These are phyloP conservation scores for Siniperca obscura DNA, from an alignment of 2,797 vertebrate genomes.

Conservation along the genomic window DNA sequence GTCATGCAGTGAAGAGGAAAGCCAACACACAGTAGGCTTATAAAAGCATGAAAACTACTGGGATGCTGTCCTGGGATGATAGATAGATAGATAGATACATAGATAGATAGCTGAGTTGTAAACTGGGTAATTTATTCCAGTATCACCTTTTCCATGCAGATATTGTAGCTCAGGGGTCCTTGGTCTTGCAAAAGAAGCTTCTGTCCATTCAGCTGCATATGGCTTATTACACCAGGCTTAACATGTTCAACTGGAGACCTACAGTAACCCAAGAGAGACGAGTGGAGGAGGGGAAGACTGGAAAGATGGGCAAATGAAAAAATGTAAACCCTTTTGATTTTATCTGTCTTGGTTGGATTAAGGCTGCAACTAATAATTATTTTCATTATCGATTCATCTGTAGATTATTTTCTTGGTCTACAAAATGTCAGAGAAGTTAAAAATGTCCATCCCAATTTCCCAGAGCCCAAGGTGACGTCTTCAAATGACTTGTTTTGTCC, in stretches of 20 bases:
- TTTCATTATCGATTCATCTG: not conserved
- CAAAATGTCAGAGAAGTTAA: too few relatives aligned
- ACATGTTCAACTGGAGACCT: constrained; percentile 46
- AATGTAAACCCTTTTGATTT: not conserved
- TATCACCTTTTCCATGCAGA: not conserved
- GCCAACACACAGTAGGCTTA: constrained; percentile 23
- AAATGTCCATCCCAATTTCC: too few relatives aligned
- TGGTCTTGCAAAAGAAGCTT: constrained; percentile 42
- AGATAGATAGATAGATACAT: constrained; percentile 1
- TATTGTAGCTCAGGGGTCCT: not conserved
- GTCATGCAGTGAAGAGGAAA: constrained; percentile 42
- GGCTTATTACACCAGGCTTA: constrained; percentile 57
- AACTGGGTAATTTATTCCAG: not conserved
- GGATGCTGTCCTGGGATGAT: not conserved
- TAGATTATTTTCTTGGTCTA: not conserved
- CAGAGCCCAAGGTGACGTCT: too few relatives aligned
- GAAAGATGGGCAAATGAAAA: constrained; percentile 10
- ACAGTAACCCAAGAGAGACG: constrained; percentile 4
- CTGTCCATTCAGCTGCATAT: constrained; percentile 32
- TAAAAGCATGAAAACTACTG: constrained; percentile 16
- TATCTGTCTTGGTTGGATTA: not conserved
- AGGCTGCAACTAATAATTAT: not conserved
- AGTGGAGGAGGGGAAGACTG: constrained; percentile 13
- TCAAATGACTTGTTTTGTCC: too few relatives aligned
- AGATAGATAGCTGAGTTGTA: not conserved